A percentile compares a stretch with the other conserved stretches of the same genome.
These are phyloP conservation scores for Aepyceros melampus DNA, from an alignment of 2,113 vertebrate species.

Conservation along the genomic window DNA sequence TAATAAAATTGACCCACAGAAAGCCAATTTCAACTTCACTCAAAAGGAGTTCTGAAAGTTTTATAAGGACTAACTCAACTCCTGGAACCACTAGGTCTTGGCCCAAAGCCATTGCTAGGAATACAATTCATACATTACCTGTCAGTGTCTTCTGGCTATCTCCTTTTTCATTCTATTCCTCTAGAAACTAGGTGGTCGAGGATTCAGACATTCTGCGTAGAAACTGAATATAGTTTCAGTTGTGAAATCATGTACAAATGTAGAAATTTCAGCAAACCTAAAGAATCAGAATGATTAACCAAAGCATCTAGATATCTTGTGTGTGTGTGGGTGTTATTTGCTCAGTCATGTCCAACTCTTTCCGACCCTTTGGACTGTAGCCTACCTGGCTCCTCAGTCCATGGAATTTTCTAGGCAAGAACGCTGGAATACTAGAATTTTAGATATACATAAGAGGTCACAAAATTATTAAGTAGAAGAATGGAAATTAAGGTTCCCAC, in stretches of 20 bases:
- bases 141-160: background rate
- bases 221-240: background rate
- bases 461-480: background rate
- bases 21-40: background rate
- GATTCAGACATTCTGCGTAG: background rate
- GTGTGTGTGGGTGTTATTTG: background rate
- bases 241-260: background rate
- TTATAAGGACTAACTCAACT: background rate
- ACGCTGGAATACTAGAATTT: background rate
- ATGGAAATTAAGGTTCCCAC: background rate
- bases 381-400: background rate
- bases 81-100: background rate
- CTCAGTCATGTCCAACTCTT: background rate
- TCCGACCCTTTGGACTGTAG: background rate
- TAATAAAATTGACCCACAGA: background rate
- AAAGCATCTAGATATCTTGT: background rate
- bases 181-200: background rate
- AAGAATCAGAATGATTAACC: background rate
- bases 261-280: background rate
- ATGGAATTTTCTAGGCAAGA: background rate
- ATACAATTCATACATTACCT: background rate
- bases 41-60: slow-evolving; percentile 14
- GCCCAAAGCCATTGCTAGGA: background rate
- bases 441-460: background rate
- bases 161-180: background rate